Evolutionary conservation across 2,888 invertebrate species (phyloP), one percentile per base, ranked within the genome.

Genomic region (Drosophila putrida): DNA sequence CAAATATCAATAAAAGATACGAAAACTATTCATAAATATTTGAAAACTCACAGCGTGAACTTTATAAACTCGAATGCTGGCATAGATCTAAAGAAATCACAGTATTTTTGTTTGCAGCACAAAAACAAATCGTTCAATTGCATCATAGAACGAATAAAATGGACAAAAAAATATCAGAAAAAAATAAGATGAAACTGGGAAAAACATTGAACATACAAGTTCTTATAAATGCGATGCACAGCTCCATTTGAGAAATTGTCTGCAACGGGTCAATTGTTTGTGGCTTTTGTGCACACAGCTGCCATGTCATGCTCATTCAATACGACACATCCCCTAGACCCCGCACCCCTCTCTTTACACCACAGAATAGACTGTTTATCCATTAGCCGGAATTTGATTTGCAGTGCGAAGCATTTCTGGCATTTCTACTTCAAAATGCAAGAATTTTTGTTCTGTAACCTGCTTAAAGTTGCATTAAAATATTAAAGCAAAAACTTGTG

Each of bases 181-280:
- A 49, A 59, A 57, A 50, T 20, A 46, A 50, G 6, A 43, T 13
- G 28, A 36, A 64, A 62, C 59, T 62, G 68, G 35, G 20, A 33
- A 44, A 63, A 50, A 63, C 61, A 78, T 66, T 41, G 67, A 62
- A 54, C 55, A 60, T 43, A 46, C 41, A 58, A 54, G 47, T 44
- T 35, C 38, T 44, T 57, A 46, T 53, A 62, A 61, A 69, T 57
- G 54, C 51, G 49, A 43, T 59, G 61, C 62, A 49, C 60, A 72
- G 63, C 55, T 65, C 59, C 70, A 71, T 71, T 73, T 73, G 70
- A 79, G 66, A 65, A 50, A 72, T 70, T 70, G 75, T 75, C 62
- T 67, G 71, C 73, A 59, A 46, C 33, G 46, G 67, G 63, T 76
- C 76, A 76, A 78, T 79, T 78, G 78, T 41, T 66, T 70, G 70